Conservation (phyloP, 1,140 invertebrate species). For the Latrodectus geometricus region DNA sequence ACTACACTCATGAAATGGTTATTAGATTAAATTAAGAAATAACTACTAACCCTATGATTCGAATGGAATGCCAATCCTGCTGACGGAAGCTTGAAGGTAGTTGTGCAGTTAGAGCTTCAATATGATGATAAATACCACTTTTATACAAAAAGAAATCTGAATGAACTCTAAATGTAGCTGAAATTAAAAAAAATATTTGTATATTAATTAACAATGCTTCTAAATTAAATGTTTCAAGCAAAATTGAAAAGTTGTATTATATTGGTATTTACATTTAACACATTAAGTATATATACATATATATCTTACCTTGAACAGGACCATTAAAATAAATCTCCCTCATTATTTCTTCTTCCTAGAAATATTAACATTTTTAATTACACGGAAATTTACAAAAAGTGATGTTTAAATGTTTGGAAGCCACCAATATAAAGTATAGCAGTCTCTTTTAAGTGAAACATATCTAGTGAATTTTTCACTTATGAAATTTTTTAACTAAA, state of each 20-base stretch:
- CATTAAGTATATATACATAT: background rate
- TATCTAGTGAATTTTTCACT: too few species aligned
- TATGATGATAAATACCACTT: conserved; percentile 83
- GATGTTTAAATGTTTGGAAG: too few species aligned
- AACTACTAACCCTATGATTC: conserved; percentile 82
- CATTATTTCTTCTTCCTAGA: conserved; percentile 84
- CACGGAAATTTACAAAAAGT: too few species aligned
- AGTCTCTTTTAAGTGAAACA: too few species aligned
- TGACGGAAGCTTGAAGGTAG: conserved; percentile 68
- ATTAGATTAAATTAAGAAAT: too few species aligned
- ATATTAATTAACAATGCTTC: too few species aligned
- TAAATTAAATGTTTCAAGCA: too few species aligned
- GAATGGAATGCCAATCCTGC: conserved; percentile 87
- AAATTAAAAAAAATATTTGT: conserved; percentile 65
- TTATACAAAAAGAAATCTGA: conserved; percentile 92
- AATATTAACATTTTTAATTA: background rate
- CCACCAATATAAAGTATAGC: too few species aligned
- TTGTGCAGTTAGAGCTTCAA: conserved; percentile 71
- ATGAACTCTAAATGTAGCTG: conserved; percentile 88
- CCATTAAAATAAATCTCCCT: conserved; percentile 89
- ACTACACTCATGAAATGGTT: background rate
- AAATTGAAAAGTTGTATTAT: too few species aligned
- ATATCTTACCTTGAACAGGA: conserved; percentile 87
- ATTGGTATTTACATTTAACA: too few species aligned
- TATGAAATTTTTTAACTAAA: too few species aligned